Percentiles rank a stretch among this genome's conserved stretches.
These are phyloP conservation scores for Dicrostonyx torquatus DNA, from an alignment of 2,797 vertebrate species.

Conservation along the genomic window DNA sequence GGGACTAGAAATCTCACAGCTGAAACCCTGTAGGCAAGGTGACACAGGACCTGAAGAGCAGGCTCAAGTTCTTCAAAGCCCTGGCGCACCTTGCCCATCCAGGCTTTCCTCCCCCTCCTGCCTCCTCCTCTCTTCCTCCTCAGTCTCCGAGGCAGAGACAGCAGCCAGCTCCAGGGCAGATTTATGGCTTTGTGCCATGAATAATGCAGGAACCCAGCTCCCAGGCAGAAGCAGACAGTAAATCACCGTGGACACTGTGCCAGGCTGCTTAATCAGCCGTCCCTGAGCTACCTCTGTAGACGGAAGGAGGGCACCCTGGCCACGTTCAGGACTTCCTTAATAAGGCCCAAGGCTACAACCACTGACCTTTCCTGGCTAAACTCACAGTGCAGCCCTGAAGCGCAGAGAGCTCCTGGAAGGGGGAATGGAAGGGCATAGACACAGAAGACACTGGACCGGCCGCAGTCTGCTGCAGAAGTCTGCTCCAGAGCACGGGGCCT, in stretches of 20 bases:
- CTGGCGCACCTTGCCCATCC: not conserved
- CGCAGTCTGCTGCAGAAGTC: rapidly evolving
- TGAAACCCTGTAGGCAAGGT: not conserved
- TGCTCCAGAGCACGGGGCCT: not conserved
- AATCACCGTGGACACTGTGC: conserved; percentile 72
- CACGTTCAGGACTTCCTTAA: conserved; percentile 44
- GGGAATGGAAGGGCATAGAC: not conserved
- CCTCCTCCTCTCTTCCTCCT: not conserved
- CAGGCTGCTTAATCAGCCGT: conserved; percentile 79
- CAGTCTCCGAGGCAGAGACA: conserved; percentile 43
- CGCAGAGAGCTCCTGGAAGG: not conserved
- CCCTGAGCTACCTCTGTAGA: conserved; percentile 57
- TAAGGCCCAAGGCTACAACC: conserved; percentile 46
- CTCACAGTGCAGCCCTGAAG: not conserved
- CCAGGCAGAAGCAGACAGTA: conserved; percentile 69
- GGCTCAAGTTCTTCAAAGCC: not conserved
- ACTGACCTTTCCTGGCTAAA: not conserved
- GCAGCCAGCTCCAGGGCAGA: conserved; percentile 66
- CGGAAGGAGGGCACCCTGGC: conserved; percentile 59
- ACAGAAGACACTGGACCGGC: not conserved
- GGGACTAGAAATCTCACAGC: not conserved
- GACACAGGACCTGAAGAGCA: not conserved
- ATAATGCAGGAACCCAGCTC: conserved; percentile 77
- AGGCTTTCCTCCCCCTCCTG: not conserved
- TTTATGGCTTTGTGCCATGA: conserved; percentile 76